Base-by-base conservation (phyloP, 2,888 invertebrate genomes). In the Theretra japonica region DNA sequence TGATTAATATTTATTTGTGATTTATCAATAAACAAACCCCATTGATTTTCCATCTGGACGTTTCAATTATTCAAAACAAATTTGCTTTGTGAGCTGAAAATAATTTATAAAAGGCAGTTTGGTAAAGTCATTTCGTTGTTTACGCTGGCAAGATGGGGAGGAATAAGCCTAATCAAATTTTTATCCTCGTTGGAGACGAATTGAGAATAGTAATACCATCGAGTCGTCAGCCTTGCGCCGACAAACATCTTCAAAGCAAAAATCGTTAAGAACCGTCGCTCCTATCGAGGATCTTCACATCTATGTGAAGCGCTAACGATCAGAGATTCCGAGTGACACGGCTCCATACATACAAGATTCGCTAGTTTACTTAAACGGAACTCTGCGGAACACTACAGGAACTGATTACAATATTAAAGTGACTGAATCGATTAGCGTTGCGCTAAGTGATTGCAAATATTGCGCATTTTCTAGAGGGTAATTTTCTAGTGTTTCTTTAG, bases 221-320 rank as follows among this genome's bases (percentile, higher is more conserved):
- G 23, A 58, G 23, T 17, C 50, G 50, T 2, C 17, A 21, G 58
- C 23, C 25, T 58, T 58, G 15, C 25, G 6, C 25, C 8, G 17
- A 58, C 58, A 58, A 58, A 58, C 58, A 62, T 41, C 21, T n/a
- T 62, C 21, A 41, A 60, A 21, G 62, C 21, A 21, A 41, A 21
- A 41, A n/a, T 21, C 21, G 33, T 62, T 41, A 41, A 62, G 62
- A 62, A 62, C 21, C 33, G 15, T 41, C 33, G 21, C 41, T 21
- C 2, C 11, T 41, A 15, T 41, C 41, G 41, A 33, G 15, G 3
- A 62, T n/a, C 62, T 15, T 62, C 33, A 25, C 4, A 59, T n/a
- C 41, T n/a, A 62, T 21, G 41, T n/a, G 62, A 62, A 62, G 5
- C 41, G 21, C 62, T 62, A 62, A 62, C 62, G 62, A 62, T 62